A percentile compares a stretch with the other conserved stretches of the same genome.
phyloP scores from a whole-genome alignment of 2,113 vertebrate species.

The Gobiocypris rarus region DNA sequence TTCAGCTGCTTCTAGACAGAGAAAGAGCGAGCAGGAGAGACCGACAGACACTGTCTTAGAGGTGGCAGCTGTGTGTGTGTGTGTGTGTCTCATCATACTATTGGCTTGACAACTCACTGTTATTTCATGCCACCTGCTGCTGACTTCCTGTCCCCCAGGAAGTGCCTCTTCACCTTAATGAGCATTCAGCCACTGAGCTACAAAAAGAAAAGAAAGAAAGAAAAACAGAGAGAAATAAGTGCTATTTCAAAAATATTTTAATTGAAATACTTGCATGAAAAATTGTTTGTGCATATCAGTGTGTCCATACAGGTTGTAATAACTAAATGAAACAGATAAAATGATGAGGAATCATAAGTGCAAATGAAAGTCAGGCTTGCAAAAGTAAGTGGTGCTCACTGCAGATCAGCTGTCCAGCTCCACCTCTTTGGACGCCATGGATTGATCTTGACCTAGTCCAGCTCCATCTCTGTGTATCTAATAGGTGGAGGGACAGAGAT shows the following conservation, averaged over 20 bases:
- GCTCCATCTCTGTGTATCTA: too few relatives aligned
- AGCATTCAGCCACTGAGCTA: constrained; percentile 9
- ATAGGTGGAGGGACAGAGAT: too few relatives aligned
- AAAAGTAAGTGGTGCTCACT: neutral
- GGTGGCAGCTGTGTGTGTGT: neutral
- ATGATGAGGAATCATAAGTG: neutral
- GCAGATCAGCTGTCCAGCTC: too few relatives aligned
- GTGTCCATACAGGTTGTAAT: neutral
- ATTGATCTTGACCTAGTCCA: too few relatives aligned
- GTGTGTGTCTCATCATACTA: constrained; percentile 1
- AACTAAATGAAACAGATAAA: neutral
- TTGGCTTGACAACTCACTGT: constrained; percentile 9
- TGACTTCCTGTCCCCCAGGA: constrained; percentile 24
- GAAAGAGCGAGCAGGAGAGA: neutral
- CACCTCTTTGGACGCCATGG: too few relatives aligned
- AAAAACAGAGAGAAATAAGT: neutral
- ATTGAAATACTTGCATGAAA: neutral
- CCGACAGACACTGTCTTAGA: neutral
- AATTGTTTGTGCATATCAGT: neutral
- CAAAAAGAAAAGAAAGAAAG: neutral
- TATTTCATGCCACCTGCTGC: constrained; percentile 16
- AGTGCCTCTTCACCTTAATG: constrained; percentile 27
- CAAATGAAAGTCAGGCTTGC: neutral
- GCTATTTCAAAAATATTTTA: neutral
- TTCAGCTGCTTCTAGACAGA: neutral